These are phyloP conservation scores for Mormyrus hasselquistii DNA, from an alignment of 2,797 vertebrate species.

Conservation along the genomic window DNA sequence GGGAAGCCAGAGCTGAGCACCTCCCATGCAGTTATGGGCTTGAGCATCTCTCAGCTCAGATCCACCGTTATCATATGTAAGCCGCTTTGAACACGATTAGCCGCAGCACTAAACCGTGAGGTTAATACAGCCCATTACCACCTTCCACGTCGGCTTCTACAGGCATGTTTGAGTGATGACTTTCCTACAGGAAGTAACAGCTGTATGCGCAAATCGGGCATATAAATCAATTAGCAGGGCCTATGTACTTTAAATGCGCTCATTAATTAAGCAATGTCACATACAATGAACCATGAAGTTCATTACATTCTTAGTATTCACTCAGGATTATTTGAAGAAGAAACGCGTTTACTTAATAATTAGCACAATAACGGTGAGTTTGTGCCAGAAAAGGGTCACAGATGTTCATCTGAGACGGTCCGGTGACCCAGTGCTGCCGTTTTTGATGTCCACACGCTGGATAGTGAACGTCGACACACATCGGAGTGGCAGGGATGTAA, in stretches of 20 bases:
- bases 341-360: slow-evolving; percentile 89
- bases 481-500: not conserved
- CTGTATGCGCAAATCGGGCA: slow-evolving; percentile 99
- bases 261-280: slow-evolving; percentile 99
- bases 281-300: slow-evolving; percentile 99
- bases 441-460: not conserved
- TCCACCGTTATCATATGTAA: not conserved
- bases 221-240: slow-evolving; percentile 99
- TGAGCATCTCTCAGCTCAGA: slow-evolving; percentile 2
- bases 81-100: slow-evolving; percentile 21
- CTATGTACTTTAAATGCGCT: slow-evolving; percentile 99
- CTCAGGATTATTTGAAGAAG: slow-evolving; percentile 92
- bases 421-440: not conserved
- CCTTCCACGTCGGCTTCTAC: slow-evolving; percentile 53
- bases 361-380: slow-evolving; percentile 76
- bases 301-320: slow-evolving; percentile 99
- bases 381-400: slow-evolving; percentile 60
- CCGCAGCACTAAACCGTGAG: slow-evolving; percentile 3
- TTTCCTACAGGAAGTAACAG: slow-evolving; percentile 99
- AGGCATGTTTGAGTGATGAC: slow-evolving; percentile 89
- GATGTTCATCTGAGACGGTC: slow-evolving; percentile 8
- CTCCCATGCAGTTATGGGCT: not conserved
- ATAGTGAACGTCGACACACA: not conserved
- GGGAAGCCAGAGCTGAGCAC: not conserved
- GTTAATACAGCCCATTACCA: slow-evolving; percentile 42